These are phyloP conservation scores for Chiropotes sagulatus DNA, from an alignment of 2,797 vertebrate species.

Conservation along the genomic window DNA sequence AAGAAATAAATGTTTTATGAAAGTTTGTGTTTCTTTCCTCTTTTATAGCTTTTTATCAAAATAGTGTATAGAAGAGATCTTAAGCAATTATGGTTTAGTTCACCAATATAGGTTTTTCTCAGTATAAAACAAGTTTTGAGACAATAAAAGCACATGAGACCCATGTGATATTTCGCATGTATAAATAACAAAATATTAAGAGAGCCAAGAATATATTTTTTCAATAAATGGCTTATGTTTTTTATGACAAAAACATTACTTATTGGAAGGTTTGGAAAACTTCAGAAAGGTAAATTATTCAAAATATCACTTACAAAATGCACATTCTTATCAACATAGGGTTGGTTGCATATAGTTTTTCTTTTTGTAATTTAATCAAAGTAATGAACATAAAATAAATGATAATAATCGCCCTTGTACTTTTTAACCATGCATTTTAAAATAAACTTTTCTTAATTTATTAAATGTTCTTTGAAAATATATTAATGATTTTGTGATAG, in stretches of 20 bases:
- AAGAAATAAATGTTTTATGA: not conserved
- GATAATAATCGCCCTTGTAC: not conserved
- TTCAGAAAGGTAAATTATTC: not conserved
- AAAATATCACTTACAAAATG: not conserved
- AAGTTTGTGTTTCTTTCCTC: not conserved
- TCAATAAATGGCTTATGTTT: not conserved
- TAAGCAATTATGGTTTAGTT: not conserved
- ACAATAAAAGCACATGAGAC: not conserved
- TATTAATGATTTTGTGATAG: not conserved
- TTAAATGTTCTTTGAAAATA: not conserved
- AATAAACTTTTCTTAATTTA: not conserved
- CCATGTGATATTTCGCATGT: not conserved
- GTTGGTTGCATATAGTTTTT: not conserved
- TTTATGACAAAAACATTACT: not conserved
- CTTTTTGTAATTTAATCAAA: not conserved
- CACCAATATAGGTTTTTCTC: not conserved
- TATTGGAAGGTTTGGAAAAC: not conserved
- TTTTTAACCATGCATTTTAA: not conserved
- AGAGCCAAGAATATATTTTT: not conserved
- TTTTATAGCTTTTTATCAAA: not conserved
- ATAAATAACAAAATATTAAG: not conserved
- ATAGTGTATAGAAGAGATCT: not conserved
- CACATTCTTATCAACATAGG: not conserved
- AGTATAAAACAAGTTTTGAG: not conserved
- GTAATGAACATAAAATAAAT: not conserved